A percentile compares a stretch with the other conserved stretches of the same genome.
These are phyloP conservation scores for Camptogramma bilineatum DNA, from an alignment of 2,888 invertebrate genomes.

Conservation along the genomic window DNA sequence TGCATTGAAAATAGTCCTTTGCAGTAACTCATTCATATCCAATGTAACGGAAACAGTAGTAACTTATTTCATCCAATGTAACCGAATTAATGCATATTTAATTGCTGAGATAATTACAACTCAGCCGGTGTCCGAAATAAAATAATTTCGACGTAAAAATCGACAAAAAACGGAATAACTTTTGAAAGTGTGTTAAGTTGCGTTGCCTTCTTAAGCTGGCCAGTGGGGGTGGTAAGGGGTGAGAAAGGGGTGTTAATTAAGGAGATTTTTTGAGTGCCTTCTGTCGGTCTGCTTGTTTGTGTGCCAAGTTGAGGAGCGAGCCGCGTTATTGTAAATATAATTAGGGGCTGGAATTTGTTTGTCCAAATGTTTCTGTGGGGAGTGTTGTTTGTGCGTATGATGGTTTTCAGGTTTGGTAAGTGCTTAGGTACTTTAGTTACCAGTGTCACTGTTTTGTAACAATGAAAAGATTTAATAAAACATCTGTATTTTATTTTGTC, in stretches of 20 bases:
- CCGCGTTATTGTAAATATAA: conserved; percentile 34
- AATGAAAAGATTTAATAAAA: too few species aligned
- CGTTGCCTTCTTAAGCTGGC: conserved; percentile 26
- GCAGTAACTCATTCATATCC: too few species aligned
- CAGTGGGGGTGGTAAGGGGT: conserved; percentile 11
- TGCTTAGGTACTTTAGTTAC: neutral
- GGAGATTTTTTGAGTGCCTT: conserved; percentile 40
- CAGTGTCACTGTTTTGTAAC: too few species aligned
- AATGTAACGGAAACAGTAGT: too few species aligned
- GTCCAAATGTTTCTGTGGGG: conserved; percentile 1
- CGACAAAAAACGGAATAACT: conserved; percentile 17
- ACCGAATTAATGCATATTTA: conserved; percentile 28
- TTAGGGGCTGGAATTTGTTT: conserved; percentile 25
- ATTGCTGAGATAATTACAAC: conserved; percentile 34
- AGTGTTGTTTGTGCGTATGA: neutral
- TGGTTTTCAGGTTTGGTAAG: neutral
- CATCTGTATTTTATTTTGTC: too few species aligned
- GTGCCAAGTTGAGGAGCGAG: conserved; percentile 26
- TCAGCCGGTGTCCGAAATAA: conserved; percentile 28
- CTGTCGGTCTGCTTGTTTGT: conserved; percentile 38
- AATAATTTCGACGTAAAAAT: conserved; percentile 36
- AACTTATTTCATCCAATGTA: too few species aligned
- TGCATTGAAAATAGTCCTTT: too few species aligned
- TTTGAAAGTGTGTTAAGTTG: conserved; percentile 30
- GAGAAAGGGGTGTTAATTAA: conserved; percentile 42